phyloP scores from a whole-genome alignment of 2,113 vertebrate species.

The Esox niger region DNA sequence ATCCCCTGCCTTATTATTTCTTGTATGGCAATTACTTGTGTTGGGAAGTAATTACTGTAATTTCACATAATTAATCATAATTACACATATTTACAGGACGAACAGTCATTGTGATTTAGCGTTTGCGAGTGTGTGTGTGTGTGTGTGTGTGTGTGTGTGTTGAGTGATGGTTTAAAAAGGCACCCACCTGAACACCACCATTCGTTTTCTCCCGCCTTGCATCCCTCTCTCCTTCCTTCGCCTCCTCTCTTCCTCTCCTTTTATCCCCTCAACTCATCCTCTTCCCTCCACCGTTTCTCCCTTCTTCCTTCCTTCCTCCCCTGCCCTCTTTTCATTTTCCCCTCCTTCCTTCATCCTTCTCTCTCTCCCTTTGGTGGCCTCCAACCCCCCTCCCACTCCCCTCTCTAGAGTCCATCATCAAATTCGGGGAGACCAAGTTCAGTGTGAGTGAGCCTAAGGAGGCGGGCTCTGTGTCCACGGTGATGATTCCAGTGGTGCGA shows the following conservation, averaged over 20 bases:
- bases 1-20: no score
- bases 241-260: neutral
- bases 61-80: neutral
- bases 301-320: neutral
- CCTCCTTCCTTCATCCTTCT: neutral
- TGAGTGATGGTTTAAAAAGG: no score
- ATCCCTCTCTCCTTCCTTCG: neutral
- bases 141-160: no score
- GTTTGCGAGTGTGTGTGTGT: no score
- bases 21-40: no score
- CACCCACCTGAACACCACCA: no score
- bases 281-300: neutral
- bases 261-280: no score
- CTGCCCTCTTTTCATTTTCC: accelerated
- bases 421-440: slow-evolving; percentile 67
- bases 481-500: slow-evolving; percentile 85
- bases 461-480: slow-evolving; percentile 66
- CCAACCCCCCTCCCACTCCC: neutral
- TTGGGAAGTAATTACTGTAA: neutral
- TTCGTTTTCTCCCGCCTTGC: no score
- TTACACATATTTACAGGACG: neutral
- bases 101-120: neutral
- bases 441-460: slow-evolving; percentile 86
- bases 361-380: neutral
- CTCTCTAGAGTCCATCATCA: slow-evolving; percentile 68